Evolutionary conservation across 1,140 invertebrate genomes (phyloP), one percentile per base, ranked within the genome.

Genomic region (Drosophila sulfurigaster): DNA sequence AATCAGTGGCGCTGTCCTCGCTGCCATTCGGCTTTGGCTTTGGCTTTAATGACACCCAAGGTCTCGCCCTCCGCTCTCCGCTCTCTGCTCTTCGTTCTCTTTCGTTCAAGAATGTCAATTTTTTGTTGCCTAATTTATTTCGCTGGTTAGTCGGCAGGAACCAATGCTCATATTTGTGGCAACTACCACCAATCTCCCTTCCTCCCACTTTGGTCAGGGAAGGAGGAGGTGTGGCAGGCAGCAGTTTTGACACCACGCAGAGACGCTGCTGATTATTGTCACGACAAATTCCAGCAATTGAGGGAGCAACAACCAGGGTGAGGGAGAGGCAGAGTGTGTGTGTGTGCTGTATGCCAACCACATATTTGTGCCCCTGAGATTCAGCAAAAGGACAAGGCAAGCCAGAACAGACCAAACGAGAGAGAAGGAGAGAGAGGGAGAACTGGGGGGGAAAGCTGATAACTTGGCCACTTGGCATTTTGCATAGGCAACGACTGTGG

Each of bases 51-150:
- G 73, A 79, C 73, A 78, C 32, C 32, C 63, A 58, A 38, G 35
- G 15, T 41, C 38, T 7, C 28, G 8, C 13, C 28, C 38, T 4
- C 15, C n/a, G 0, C 3, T 11, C 8, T 13, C 28, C 30, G 41
- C 30, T 35, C 38, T 4, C 28, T 7, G 0, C 3, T 16, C 45
- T 4, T 1, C 45, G 4, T 13, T 20, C 10, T 15, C 30, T 25
- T 25, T 25, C 30, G 41, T 16, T 48, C 11, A 30, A 78, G 65
- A 83, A 88, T 87, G 83, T 83, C 83, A 88, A 87, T 87, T 89
- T 87, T 87, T 87, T 79, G 70, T 75, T 82, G 83, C 83, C 83
- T 88, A 88, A 87, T 87, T 87, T 87, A 87, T 87, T 87, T 87
- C 68, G 80, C 74, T 67, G 51, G 48, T 46, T 68, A 67, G 68